Base-by-base conservation (phyloP, 2,797 vertebrate genomes). In the Falco naumanni region DNA sequence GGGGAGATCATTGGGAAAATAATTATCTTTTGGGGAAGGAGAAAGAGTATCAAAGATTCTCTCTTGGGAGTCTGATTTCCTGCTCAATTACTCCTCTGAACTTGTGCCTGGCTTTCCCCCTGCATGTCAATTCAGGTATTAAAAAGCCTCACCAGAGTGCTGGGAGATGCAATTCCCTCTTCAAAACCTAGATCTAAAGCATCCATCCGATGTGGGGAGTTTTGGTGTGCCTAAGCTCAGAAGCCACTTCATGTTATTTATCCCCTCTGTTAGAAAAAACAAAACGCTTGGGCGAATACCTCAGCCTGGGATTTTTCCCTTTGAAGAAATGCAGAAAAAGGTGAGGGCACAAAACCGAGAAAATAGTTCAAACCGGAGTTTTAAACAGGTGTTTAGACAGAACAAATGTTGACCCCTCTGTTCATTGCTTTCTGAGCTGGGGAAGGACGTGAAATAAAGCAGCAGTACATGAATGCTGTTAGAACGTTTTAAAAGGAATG, bases 141-240 rank as follows among this genome's bases (percentile, higher is more conserved):
- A 34, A 66, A 85, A 87, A 87, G 20, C 29, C 20, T 83, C n/a
- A 45, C 14, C 31, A 47, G 45, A 56, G n/a, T 2, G 3, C 65
- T 54, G 48, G 31, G 37, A 92, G 25, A 68, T 76, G n/a, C 10
- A 76, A 75, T 80, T 84, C n/a, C 15, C 20, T 64, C 61, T 66
- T 95, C 57, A 65, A 81, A 90, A 74, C 17, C 17, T 37, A 66
- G 29, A 59, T 51, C 47, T 75, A 72, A 90, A 88, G 48, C 47
- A 82, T 43, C 28, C 7, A 0, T 76, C 87, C 0, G 6, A 25
- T 12, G 11, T 0, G 0, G 29, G 37, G 29, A 68, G 15, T 1
- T 91, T 89, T 64, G 47, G 10, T 22, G 33, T 18, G 25, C 43
- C 47, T 5, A 37, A 33, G 28, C 79, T 70, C 28, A 76, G 74